phyloP scores from a whole-genome alignment of 2,113 vertebrate species.

The Artemisiospiza belli region DNA sequence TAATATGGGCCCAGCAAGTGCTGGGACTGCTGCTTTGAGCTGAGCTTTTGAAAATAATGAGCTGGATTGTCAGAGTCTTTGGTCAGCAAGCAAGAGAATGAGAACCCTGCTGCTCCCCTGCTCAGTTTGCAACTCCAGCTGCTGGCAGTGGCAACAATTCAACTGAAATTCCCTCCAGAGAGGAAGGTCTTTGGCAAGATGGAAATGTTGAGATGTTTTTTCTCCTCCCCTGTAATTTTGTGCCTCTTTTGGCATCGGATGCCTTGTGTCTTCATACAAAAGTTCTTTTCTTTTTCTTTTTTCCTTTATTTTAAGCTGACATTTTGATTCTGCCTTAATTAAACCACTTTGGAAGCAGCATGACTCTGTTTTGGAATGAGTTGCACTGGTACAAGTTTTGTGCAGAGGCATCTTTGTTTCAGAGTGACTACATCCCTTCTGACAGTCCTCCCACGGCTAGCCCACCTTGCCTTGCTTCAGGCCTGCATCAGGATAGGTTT shows the following conservation, averaged over 20 bases:
- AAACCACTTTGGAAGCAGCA: constrained; percentile 46
- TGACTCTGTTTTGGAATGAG: constrained; percentile 32
- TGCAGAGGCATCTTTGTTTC: constrained; percentile 34
- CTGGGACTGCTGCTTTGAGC: constrained; percentile 11
- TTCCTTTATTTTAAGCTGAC: constrained; percentile 13
- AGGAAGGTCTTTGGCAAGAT: constrained; percentile 36
- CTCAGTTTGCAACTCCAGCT: constrained; percentile 31
- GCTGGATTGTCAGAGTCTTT: constrained; percentile 12
- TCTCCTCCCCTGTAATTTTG: background rate
- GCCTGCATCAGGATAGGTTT: background rate
- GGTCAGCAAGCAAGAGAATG: constrained; percentile 18
- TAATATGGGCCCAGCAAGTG: constrained; percentile 1
- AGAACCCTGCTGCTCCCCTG: constrained; percentile 24
- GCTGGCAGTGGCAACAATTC: constrained; percentile 3
- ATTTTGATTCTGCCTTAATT: constrained; percentile 62
- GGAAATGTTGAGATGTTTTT: background rate
- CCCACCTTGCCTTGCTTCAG: constrained; percentile 26
- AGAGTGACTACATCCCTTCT: constrained; percentile 32
- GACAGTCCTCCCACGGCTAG: constrained; percentile 18
- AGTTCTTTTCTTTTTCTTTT: background rate
- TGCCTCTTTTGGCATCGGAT: background rate
- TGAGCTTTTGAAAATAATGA: constrained; percentile 35
- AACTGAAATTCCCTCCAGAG: constrained; percentile 1
- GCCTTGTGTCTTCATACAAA: constrained; percentile 24
- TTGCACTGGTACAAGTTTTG: background rate